phyloP scores from a whole-genome alignment of 2,888 invertebrate species.

The Cheilosia pagana region DNA sequence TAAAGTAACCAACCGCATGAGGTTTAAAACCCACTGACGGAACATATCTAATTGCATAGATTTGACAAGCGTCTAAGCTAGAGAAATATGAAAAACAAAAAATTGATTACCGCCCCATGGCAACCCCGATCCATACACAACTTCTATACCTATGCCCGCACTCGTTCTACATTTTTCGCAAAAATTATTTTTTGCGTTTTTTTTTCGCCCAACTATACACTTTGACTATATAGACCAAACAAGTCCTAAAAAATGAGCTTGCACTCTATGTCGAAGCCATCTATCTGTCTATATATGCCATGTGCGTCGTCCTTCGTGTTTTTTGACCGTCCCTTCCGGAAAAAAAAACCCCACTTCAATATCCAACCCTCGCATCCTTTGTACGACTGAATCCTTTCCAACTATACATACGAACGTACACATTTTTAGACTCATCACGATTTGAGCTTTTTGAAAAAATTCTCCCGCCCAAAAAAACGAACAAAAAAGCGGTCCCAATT shows the following conservation, averaged over 20 bases:
- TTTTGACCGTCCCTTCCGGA: conserved; percentile 73
- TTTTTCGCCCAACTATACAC: conserved; percentile 59
- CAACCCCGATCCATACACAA: conserved; percentile 41
- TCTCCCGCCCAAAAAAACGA: conserved; percentile 73
- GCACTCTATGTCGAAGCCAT: conserved; percentile 67
- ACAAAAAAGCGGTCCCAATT: conserved; percentile 33
- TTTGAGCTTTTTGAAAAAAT: conserved; percentile 73
- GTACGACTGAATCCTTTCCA: conserved; percentile 70
- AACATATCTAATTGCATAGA: too few species aligned
- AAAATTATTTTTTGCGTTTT: conserved; percentile 39
- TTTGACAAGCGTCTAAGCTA: too few species aligned
- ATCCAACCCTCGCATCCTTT: conserved; percentile 33
- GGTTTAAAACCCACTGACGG: too few species aligned
- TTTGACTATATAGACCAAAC: conserved; percentile 70
- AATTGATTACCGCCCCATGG: conserved; percentile 1
- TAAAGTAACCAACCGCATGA: too few species aligned
- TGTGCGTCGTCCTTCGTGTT: conserved; percentile 71
- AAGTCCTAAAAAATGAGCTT: conserved; percentile 72
- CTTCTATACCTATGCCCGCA: conserved; percentile 69
- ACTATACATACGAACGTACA: conserved; percentile 49
- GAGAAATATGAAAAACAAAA: neutral
- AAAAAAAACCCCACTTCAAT: conserved; percentile 51
- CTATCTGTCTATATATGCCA: conserved; percentile 73
- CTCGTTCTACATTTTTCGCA: conserved; percentile 71
- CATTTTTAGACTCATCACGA: conserved; percentile 73